Conservation (phyloP, 2,113 vertebrate species). For the Serilophus lunatus region DNA sequence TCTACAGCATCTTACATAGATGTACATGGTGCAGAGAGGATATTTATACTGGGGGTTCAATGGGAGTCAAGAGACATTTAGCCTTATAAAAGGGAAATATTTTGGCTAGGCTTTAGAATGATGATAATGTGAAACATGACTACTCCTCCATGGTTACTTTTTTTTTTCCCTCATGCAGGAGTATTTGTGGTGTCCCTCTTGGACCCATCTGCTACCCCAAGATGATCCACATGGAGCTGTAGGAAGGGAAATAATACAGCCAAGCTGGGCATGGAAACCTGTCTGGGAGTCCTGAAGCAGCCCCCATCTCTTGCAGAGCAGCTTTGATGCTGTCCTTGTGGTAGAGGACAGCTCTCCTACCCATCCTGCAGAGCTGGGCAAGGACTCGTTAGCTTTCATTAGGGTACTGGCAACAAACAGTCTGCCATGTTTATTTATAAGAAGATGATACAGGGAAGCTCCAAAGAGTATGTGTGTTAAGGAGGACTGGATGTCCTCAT, state of each 20-base stretch:
- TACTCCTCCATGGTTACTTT: slow-evolving; percentile 26
- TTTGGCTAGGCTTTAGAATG: slow-evolving; percentile 63
- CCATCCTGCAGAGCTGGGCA: not conserved
- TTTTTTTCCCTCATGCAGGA: not conserved
- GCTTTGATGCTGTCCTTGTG: not conserved
- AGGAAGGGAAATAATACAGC: not conserved
- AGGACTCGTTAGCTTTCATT: not conserved
- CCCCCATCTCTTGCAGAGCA: not conserved
- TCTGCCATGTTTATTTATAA: not conserved
- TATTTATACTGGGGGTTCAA: slow-evolving; percentile 70
- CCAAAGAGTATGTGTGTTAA: not conserved
- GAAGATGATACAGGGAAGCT: not conserved
- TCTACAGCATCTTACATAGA: slow-evolving; percentile 73
- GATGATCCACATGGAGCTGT: not conserved
- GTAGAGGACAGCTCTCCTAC: not conserved
- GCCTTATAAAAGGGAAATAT: slow-evolving; percentile 69
- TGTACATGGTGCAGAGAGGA: slow-evolving; percentile 65
- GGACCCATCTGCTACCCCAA: not conserved
- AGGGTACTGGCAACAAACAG: not conserved
- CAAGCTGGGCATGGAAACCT: not conserved
- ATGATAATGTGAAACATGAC: slow-evolving; percentile 71
- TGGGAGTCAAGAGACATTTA: slow-evolving; percentile 76
- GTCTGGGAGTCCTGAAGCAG: not conserved
- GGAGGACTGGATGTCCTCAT: not conserved
- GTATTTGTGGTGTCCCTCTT: not conserved